A percentile compares a stretch with the other conserved stretches of the same genome.
Conservation (phyloP, 1,140 invertebrate genomes). For the Branchinecta lindahli region DNA sequence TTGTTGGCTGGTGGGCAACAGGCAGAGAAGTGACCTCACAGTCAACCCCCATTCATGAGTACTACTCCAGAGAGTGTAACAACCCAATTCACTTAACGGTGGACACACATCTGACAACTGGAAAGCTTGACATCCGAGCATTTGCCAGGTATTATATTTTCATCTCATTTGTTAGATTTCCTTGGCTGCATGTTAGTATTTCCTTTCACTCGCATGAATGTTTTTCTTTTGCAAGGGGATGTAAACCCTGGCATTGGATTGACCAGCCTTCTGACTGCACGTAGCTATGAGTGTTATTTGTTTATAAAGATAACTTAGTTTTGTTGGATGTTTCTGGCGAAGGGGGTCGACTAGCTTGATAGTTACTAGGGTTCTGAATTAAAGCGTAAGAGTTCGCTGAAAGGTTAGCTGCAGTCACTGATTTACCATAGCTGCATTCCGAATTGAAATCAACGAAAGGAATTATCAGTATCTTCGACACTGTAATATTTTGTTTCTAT, state of each 20-base stretch:
- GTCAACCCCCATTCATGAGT: conserved; percentile 92
- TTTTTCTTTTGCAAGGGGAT: neutral
- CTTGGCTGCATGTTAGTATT: neutral
- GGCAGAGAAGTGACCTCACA: conserved; percentile 90
- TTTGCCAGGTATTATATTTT: conserved; percentile 50
- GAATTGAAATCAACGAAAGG: too few relatives aligned
- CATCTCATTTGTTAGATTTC: conserved; percentile 9
- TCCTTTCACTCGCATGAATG: too few relatives aligned
- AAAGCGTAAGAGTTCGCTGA: too few relatives aligned
- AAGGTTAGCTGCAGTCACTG: conserved; percentile 19
- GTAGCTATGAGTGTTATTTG: too few relatives aligned
- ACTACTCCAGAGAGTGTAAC: conserved; percentile 80
- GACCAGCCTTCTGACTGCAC: too few relatives aligned
- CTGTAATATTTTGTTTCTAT: too few relatives aligned
- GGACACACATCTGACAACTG: conserved; percentile 64
- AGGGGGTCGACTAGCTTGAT: too few relatives aligned
- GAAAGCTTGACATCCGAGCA: conserved; percentile 75
- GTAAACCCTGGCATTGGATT: too few relatives aligned
- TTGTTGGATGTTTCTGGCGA: too few relatives aligned
- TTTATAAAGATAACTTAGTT: too few relatives aligned
- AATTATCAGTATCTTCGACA: too few relatives aligned
- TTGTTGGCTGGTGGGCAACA: conserved; percentile 96
- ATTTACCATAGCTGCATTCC: conserved; percentile 5
- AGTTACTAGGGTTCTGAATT: too few relatives aligned
- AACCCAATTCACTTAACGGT: conserved; percentile 88